phyloP scores from a whole-genome alignment of 2,888 invertebrate genomes.

The Phragmatobia fuliginosa region DNA sequence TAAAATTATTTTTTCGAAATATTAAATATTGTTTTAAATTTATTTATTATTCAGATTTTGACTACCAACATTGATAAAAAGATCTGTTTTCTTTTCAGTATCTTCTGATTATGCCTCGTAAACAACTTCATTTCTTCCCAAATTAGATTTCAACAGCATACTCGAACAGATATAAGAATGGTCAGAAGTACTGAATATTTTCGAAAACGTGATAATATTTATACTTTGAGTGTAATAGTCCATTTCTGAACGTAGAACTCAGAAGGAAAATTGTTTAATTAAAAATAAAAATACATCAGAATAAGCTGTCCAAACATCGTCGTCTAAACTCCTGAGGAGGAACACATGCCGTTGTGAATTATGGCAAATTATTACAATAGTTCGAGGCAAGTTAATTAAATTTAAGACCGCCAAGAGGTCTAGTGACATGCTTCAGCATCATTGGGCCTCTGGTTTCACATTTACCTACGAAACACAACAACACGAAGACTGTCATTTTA shows the following conservation, averaged over 20 bases:
- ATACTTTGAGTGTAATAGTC: not conserved
- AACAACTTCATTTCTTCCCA: not conserved
- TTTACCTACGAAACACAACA: too few relatives aligned
- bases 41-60: not conserved
- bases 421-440: too few relatives aligned
- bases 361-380: not conserved
- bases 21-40: too few relatives aligned
- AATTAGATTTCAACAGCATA: not conserved
- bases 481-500: too few relatives aligned
- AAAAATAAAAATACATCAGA: not conserved
- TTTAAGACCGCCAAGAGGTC: too few relatives aligned
- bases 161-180: not conserved
- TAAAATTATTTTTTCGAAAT: too few relatives aligned
- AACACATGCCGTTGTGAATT: not conserved
- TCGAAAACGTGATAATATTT: not conserved
- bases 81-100: not conserved
- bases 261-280: too few relatives aligned
- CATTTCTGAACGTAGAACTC: too few relatives aligned
- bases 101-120: not conserved
- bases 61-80: not conserved
- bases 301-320: not conserved
- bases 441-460: too few relatives aligned
- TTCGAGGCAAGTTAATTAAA: not conserved
- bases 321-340: not conserved
- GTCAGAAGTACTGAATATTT: not conserved